These are phyloP conservation scores for Macquaria australasica DNA, from an alignment of 2,113 vertebrate genomes.

Conservation along the genomic window DNA sequence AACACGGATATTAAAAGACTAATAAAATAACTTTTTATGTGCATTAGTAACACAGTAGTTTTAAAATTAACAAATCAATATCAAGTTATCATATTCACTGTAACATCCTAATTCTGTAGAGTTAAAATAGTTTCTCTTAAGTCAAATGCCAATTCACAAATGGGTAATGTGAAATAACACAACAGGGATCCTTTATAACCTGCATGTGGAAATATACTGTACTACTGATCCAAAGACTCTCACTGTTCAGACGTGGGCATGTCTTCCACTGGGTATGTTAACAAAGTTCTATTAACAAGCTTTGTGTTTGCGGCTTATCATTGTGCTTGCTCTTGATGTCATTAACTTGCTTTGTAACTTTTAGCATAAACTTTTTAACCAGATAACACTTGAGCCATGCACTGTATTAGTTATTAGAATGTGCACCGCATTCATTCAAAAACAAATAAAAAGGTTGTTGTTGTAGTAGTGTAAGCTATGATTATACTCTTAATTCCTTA, in stretches of 20 bases:
- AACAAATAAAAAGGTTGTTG: not conserved
- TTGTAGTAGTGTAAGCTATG: not conserved
- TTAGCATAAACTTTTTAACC: not conserved
- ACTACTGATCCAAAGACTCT: not conserved
- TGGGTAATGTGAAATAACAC: not conserved
- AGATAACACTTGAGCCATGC: not conserved
- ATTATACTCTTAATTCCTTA: not conserved
- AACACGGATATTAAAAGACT: conserved; percentile 8
- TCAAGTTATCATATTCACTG: not conserved
- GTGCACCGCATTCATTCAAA: not conserved
- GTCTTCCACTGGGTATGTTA: not conserved
- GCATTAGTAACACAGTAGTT: not conserved
- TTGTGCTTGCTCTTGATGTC: conserved; percentile 1
- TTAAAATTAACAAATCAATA: not conserved
- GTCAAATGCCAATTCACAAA: not conserved
- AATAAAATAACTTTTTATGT: conserved; percentile 2
- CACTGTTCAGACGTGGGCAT: not conserved
- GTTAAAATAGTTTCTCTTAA: not conserved
- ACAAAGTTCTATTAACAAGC: not conserved
- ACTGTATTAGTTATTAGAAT: not conserved
- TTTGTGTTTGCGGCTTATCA: not conserved
- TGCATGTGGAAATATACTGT: not conserved
- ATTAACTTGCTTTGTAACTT: not conserved
- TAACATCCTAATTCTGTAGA: not conserved
- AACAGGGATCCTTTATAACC: not conserved